Evolutionary conservation across 2,888 invertebrate genomes (phyloP).

Genomic region (Monopis laevigella): DNA sequence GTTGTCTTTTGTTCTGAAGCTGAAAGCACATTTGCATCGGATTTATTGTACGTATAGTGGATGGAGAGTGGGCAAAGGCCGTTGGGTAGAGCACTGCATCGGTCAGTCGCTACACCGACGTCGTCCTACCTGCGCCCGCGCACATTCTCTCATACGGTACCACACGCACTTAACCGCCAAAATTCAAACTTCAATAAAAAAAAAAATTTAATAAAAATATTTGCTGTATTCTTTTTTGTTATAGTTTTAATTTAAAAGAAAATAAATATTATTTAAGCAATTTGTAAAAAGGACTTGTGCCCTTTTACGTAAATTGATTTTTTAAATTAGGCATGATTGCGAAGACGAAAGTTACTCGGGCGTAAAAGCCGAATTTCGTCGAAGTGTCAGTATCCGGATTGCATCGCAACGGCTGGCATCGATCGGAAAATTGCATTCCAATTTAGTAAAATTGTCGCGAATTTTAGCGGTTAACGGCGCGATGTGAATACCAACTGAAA

Average conservation of each 20-base stretch:
- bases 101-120: conserved; percentile 56
- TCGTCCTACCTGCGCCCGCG: conserved; percentile 49
- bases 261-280: too few relatives aligned
- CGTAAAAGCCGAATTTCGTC: conserved; percentile 44
- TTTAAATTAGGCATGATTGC: conserved; percentile 27
- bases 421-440: conserved; percentile 31
- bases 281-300: conserved; percentile 29
- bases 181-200: conserved; percentile 36
- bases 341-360: conserved; percentile 40
- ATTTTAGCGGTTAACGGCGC: conserved; percentile 48
- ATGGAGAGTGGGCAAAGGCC: conserved; percentile 40
- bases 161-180: conserved; percentile 51
- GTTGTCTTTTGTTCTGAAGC: too few relatives aligned
- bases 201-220: not conserved
- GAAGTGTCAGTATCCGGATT: conserved; percentile 45
- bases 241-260: conserved; percentile 8
- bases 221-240: not conserved
- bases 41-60: not conserved
- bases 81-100: conserved; percentile 27
- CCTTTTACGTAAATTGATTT: conserved; percentile 40
- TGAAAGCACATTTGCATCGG: too few relatives aligned
- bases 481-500: too few relatives aligned
- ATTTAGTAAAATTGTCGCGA: conserved; percentile 37
- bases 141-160: conserved; percentile 49
- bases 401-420: conserved; percentile 56